Percentiles rank a stretch among this genome's conserved stretches.
phyloP scores from a whole-genome alignment of 2,113 vertebrate genomes.

The Cololabis saira region DNA sequence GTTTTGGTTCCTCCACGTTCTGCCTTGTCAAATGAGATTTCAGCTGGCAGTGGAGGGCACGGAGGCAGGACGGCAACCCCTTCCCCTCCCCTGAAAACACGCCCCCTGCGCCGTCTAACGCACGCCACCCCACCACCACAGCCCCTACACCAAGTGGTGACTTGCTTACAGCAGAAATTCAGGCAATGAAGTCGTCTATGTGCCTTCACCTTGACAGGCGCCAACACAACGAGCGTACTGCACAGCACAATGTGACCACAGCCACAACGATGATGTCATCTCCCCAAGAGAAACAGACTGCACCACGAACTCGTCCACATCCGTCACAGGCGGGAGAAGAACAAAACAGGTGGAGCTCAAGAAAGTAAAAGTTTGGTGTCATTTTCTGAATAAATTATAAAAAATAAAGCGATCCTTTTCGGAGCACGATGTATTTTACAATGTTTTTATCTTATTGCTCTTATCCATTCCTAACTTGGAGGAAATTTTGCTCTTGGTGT shows the following conservation, averaged over 20 bases:
- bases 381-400: too few species aligned
- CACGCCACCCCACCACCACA: constrained; percentile 34
- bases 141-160: constrained; percentile 53
- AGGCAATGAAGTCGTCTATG: constrained; percentile 15
- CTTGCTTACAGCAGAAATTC: constrained; percentile 48
- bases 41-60: constrained; percentile 74
- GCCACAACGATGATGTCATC: constrained; percentile 66
- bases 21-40: constrained; percentile 86
- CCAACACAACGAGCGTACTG: neutral
- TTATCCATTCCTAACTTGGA: too few species aligned
- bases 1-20: constrained; percentile 89
- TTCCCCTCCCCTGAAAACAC: constrained; percentile 65
- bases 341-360: too few species aligned
- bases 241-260: constrained; percentile 42
- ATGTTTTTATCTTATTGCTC: too few species aligned
- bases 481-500: too few species aligned
- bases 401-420: too few species aligned
- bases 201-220: constrained; percentile 59
- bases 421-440: too few species aligned
- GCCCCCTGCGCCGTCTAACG: constrained; percentile 63
- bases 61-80: constrained; percentile 78
- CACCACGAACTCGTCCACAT: constrained; percentile 41
- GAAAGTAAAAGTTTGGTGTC: too few species aligned
- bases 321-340: constrained; percentile 8
- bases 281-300: constrained; percentile 38